phyloP scores from a whole-genome alignment of 2,888 invertebrate genomes.

The Heterodera filipjevi region DNA sequence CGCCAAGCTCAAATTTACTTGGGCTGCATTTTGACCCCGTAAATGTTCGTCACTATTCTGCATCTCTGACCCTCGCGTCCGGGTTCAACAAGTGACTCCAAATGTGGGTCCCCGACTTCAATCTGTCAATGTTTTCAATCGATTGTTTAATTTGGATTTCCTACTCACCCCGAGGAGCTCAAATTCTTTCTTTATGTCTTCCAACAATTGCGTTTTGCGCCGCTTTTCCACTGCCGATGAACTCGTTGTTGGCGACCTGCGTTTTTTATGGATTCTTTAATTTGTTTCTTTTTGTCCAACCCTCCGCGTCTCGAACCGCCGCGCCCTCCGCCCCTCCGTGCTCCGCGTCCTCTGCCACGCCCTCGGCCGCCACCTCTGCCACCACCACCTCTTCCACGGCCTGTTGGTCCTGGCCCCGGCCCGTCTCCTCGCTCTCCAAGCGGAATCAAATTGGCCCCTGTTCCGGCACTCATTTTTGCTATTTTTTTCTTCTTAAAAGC shows the following conservation, averaged over 20 bases:
- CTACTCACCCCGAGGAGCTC: constrained; percentile 22
- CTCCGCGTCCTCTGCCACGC: constrained; percentile 7
- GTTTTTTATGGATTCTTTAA: not conserved
- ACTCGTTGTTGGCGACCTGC: constrained; percentile 15
- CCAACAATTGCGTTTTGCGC: constrained; percentile 32
- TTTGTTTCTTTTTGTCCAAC: not conserved
- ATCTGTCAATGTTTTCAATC: constrained; percentile 8
- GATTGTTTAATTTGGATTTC: not conserved
- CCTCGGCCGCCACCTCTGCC: constrained; percentile 8
- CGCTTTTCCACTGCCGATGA: constrained; percentile 24
- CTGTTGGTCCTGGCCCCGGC: not conserved
- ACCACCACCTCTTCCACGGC: constrained; percentile 15
- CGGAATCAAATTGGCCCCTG: constrained; percentile 14
- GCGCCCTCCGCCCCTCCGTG: constrained; percentile 8
- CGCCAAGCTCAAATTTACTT: constrained; percentile 17
- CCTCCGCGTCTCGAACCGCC: constrained; percentile 12
- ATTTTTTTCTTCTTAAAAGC: not conserved
- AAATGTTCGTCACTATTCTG: constrained; percentile 37
- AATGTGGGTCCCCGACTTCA: constrained; percentile 34
- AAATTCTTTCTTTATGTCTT: constrained; percentile 33
- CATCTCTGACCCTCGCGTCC: constrained; percentile 28
- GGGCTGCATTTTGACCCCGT: constrained; percentile 33
- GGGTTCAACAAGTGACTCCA: constrained; percentile 13
- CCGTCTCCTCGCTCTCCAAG: constrained; percentile 22
- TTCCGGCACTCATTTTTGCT: not conserved